Conservation (phyloP, 2,888 invertebrate species). For the Philopedon plagiatum region DNA sequence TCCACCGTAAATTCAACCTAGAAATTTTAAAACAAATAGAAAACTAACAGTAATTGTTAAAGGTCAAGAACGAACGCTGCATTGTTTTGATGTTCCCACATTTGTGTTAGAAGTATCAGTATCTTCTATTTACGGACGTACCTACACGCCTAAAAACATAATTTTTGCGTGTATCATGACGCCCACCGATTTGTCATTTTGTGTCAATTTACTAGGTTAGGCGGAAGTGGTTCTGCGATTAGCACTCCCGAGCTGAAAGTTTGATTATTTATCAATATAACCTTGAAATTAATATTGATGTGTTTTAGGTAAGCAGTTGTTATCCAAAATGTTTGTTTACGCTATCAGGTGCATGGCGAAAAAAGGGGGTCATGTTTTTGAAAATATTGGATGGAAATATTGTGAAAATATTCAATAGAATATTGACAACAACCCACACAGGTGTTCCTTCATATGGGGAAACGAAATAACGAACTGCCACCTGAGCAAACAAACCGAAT, state of each 20-base stretch:
- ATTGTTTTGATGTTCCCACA: conserved; percentile 28
- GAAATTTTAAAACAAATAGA: conserved; percentile 45
- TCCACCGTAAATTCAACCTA: conserved; percentile 44
- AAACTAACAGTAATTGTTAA: conserved; percentile 37
- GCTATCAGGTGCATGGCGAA: neutral
- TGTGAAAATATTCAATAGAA: too few relatives aligned
- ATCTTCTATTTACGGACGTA: conserved; percentile 13
- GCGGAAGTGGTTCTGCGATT: conserved; percentile 1
- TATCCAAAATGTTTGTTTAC: neutral
- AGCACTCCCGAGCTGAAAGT: neutral
- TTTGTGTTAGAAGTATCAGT: conserved; percentile 2
- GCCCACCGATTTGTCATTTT: neutral
- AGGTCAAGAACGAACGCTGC: conserved; percentile 32
- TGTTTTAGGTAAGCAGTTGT: neutral
- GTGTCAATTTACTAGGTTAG: neutral
- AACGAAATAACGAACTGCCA: too few relatives aligned
- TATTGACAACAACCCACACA: too few relatives aligned
- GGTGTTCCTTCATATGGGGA: too few relatives aligned
- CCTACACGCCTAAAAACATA: conserved; percentile 11
- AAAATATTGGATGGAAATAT: neutral
- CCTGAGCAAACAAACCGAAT: too few relatives aligned
- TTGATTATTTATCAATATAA: neutral
- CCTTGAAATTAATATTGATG: neutral
- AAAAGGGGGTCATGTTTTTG: neutral
- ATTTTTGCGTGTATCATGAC: neutral